Evolutionary conservation across 2,888 invertebrate species (phyloP), one percentile per base, ranked within the genome.

Genomic region (Troides oblongomaculatus): DNA sequence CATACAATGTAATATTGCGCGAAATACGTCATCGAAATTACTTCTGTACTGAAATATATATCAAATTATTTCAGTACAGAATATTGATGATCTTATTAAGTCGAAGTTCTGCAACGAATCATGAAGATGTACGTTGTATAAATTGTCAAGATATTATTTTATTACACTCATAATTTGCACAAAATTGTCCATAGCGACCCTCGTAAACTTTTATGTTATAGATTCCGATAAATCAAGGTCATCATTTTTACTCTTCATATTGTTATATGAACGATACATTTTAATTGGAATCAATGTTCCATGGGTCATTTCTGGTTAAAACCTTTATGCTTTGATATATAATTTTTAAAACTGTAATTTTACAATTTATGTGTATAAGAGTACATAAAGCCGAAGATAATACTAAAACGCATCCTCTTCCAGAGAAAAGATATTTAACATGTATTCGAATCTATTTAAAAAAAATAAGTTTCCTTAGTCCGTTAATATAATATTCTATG

Each of bases 151-250:
- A 36, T 50, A 60, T 66, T 60, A 80, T 81, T 85, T 84, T 84
- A 84, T 81, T 77, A 77, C 76, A 66, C 78, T 76, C 78, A 80
- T 85, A 84, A 84, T 74, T 78, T 76, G 76, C 79, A 81, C 76
- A 77, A 80, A 81, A 81, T 81, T 30, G 60, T 79, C 74, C 75
- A 75, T 68, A 70, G 71, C 78, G 80, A 77, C 78, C 78, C 74
- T 79, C 77, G 76, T 81, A 79, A 79, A 78, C 75, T 79, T 82
- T 84, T 83, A 81, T 81, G 77, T 75, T 79, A 72, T 67, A 57
- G 57, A 67, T 67, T 56, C 62, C 62, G 56, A 62, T 57, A 57
- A 67, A 67, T 67, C 67, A 62, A 43, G 43, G 57, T 66, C 62
- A 56, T 62, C 61, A 67, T 61, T 61, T 60, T 61, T 46, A 21